A percentile compares a stretch with the other conserved stretches of the same genome.
phyloP scores from a whole-genome alignment of 2,888 invertebrate species.

The Dyspetes luteomarginatus region DNA sequence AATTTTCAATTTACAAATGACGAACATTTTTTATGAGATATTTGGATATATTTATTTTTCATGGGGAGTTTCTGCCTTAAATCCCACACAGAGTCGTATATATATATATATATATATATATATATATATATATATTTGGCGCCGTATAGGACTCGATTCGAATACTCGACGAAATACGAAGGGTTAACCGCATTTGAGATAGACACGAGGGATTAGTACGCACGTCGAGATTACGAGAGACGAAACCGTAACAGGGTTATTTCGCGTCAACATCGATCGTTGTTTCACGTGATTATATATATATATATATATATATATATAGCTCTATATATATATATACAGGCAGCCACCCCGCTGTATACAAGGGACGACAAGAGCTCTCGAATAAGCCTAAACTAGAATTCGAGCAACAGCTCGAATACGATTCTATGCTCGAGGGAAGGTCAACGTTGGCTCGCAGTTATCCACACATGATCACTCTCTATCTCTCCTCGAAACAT shows the following conservation, averaged over 20 bases:
- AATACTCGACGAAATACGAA: conserved; percentile 11
- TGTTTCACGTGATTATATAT: conserved; percentile 8
- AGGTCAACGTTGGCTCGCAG: conserved; percentile 24
- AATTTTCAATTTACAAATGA: too few species aligned
- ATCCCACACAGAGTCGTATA: too few species aligned
- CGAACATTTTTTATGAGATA: too few species aligned
- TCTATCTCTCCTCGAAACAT: conserved; percentile 31
- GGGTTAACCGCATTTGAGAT: conserved; percentile 16
- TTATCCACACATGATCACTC: conserved; percentile 17
- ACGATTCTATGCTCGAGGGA: conserved; percentile 10
- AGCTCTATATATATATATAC: neutral
- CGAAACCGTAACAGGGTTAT: conserved; percentile 45
- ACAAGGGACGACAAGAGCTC: conserved; percentile 21
- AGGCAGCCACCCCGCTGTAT: too few species aligned
- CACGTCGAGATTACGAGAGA: conserved; percentile 32
- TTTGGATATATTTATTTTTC: too few species aligned
- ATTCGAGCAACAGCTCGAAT: conserved; percentile 28
- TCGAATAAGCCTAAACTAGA: conserved; percentile 1
- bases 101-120: too few species aligned
- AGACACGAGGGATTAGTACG: conserved; percentile 46
- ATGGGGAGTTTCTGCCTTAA: too few species aligned
- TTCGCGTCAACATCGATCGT: conserved; percentile 40
- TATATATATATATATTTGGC: neutral
- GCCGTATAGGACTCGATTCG: neutral
- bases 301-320: neutral